Percentiles rank a stretch among this genome's conserved stretches.
phyloP scores from a whole-genome alignment of 2,888 invertebrate genomes.

The Macroteleia sp. region DNA sequence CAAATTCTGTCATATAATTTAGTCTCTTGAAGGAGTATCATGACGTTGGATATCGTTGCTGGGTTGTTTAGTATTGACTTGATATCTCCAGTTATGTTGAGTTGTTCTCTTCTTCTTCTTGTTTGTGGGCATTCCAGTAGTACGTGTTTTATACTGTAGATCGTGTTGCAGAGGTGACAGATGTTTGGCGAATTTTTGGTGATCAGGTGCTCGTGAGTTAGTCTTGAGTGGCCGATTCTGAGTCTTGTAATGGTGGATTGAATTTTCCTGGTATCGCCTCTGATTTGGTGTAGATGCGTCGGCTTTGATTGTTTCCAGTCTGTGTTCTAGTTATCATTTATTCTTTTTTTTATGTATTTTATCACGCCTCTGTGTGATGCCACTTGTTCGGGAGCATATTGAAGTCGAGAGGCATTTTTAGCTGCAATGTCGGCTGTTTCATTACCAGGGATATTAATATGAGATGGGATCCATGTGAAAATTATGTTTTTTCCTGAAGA shows the following conservation, averaged over 20 bases:
- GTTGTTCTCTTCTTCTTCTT: not conserved
- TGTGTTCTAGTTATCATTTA: not conserved
- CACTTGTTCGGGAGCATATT: too few species aligned
- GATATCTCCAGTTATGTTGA: not conserved
- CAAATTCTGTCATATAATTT: not conserved
- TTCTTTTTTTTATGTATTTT: not conserved
- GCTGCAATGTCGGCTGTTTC: slow-evolving; percentile 12
- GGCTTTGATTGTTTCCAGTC: not conserved
- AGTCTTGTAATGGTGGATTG: slow-evolving; percentile 4
- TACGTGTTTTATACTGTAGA: not conserved
- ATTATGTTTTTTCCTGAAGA: not conserved
- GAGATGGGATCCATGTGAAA: not conserved
- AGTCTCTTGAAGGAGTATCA: not conserved
- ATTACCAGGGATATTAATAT: slow-evolving; percentile 5
- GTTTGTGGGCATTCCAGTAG: not conserved
- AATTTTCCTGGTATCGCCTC: not conserved
- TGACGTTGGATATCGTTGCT: not conserved
- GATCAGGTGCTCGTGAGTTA: slow-evolving; percentile 12
- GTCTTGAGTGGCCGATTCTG: slow-evolving; percentile 12
- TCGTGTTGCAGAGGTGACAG: not conserved
- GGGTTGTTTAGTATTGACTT: slow-evolving; percentile 3
- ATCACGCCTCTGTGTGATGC: not conserved
- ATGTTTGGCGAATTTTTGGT: not conserved
- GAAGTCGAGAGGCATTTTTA: not conserved
- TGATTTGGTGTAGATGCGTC: not conserved